phyloP scores from a whole-genome alignment of 2,113 vertebrate species.

The Corythornis cristatus region DNA sequence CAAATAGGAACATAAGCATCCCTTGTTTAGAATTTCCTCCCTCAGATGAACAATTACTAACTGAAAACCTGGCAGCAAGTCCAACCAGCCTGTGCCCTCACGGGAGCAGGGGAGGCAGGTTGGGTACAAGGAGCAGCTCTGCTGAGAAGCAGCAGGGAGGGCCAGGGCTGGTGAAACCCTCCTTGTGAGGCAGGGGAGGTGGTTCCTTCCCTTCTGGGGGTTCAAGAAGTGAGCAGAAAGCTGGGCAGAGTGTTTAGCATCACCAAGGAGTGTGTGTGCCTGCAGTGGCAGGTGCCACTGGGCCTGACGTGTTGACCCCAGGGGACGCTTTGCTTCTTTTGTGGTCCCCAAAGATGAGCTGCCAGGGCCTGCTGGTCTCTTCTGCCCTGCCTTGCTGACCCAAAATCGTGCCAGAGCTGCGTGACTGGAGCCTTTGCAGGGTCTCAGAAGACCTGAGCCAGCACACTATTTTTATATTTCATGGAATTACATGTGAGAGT shows the following conservation, averaged over 20 bases:
- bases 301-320: not conserved
- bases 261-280: not conserved
- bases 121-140: not conserved
- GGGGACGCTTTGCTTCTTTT: not conserved
- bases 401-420: not conserved
- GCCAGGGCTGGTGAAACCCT: not conserved
- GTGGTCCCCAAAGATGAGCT: not conserved
- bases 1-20: not conserved
- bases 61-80: not conserved
- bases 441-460: conserved; percentile 29
- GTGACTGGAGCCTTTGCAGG: not conserved
- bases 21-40: not conserved
- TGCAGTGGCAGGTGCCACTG: not conserved
- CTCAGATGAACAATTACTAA: not conserved
- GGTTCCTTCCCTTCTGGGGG: not conserved
- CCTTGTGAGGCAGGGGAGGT: not conserved
- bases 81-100: not conserved
- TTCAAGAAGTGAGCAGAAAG: not conserved
- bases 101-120: fast-evolving
- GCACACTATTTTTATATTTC: conserved; percentile 51
- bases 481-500: conserved; percentile 27
- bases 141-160: not conserved
- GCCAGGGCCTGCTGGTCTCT: not conserved
- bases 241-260: not conserved
- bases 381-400: not conserved